Base-by-base conservation (phyloP, 2,888 invertebrate genomes). In the Cinara cedri region DNA sequence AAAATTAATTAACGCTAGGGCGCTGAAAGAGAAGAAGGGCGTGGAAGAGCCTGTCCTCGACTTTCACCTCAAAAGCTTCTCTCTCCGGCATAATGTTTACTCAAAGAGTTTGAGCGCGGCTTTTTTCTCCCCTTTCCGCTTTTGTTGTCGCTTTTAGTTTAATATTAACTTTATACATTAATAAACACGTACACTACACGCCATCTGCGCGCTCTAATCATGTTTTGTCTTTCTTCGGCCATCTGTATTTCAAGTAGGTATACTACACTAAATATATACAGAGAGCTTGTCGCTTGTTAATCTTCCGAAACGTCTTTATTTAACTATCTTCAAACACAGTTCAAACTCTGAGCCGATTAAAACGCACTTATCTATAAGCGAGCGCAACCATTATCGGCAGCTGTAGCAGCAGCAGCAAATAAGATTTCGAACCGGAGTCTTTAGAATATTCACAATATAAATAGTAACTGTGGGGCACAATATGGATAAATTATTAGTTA, bases 1-100 rank as follows among this genome's bases (percentile, higher is more conserved):
- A 66, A 66, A 66, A 76, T 76, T 66, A 76, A 76, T 76, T 68
- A 75, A 24, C 26, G 46, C 14, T 13, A 9, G 44, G n/a, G 24
- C 13, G 14, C 19, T 46, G 57, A 46, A 24, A 46, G 13, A 9
- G 19, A 55, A 14, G 42, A 34, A n/a, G 21, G n/a, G 9, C n/a
- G n/a, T n/a, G n/a, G n/a, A n/a, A n/a, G n/a, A n/a, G 46, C 24
- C 44, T 54, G 19, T 55, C 14, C 42, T 66, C 44, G 19, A 54
- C 46, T 76, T 55, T 62, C 19, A 57, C 49, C 34, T 55, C 68
- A 34, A 78, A 76, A 68, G 60, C 26, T 68, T 49, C 55, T 46
- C 42, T 46, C 46, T 57, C 6, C 34, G 34, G 34, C 34, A 6
- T 34, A 60, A 68, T 66, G 26, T 76, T 76, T 26, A 46, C 55